These are phyloP conservation scores for Podargus strigoides DNA, from an alignment of 2,797 vertebrate species.

Conservation along the genomic window DNA sequence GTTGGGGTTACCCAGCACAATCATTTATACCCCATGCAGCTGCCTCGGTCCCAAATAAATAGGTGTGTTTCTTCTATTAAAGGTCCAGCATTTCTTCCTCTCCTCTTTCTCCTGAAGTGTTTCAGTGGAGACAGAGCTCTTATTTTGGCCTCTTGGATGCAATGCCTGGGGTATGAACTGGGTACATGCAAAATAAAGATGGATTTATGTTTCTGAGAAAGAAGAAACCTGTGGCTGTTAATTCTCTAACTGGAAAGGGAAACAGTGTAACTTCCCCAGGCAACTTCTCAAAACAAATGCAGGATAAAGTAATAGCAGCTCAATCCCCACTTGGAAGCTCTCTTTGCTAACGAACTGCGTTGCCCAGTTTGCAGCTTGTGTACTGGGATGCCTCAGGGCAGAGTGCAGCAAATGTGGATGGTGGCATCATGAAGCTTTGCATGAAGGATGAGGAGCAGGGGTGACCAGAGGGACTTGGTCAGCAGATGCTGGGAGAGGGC, in stretches of 20 bases:
- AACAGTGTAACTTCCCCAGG: not conserved
- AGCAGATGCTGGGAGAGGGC: conserved; percentile 2
- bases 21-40: not conserved
- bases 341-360: not conserved
- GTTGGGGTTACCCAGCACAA: not conserved
- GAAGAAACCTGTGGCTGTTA: conserved; percentile 3
- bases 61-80: not conserved
- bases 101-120: not conserved
- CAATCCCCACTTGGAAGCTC: not conserved
- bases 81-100: not conserved
- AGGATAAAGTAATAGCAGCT: conserved; percentile 18
- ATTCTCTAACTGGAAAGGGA: conserved; percentile 17
- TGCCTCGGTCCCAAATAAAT: not conserved
- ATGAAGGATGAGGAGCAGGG: not conserved
- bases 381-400: not conserved
- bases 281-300: conserved; percentile 49
- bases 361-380: not conserved
- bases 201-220: conserved; percentile 14
- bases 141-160: not conserved
- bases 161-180: not conserved
- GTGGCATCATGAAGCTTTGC: not conserved
- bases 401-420: not conserved
- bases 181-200: not conserved
- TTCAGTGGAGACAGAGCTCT: not conserved
- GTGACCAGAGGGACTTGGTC: not conserved